A percentile compares a stretch with the other conserved stretches of the same genome.
Evolutionary conservation across 92 coral and sea anemone species (phyloP).

Genomic region (Parazoanthus atlanticus): DNA sequence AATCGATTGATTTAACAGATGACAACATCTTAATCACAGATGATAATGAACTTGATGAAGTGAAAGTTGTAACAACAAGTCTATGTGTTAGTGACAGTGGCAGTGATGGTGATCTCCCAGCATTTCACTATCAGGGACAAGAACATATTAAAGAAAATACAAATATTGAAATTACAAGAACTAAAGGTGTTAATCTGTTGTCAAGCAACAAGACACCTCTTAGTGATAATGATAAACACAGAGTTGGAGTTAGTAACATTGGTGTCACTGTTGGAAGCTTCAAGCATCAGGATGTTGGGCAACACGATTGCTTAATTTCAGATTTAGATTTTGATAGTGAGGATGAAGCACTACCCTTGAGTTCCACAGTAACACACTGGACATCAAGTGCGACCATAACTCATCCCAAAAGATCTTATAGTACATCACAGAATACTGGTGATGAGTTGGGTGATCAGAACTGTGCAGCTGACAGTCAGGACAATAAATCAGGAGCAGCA

Average conservation of each 20-base stretch:
- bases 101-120: constrained; percentile 34
- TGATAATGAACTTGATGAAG: neutral
- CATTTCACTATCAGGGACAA: neutral
- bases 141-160: neutral
- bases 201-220: neutral
- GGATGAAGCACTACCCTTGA: constrained; percentile 14
- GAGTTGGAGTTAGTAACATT: neutral
- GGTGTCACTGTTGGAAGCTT: neutral
- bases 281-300: neutral
- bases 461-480: neutral
- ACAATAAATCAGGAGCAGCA: neutral
- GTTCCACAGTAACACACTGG: neutral
- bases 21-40: neutral
- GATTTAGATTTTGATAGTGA: constrained; percentile 14
- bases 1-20: constrained; percentile 21
- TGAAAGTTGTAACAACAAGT: constrained; percentile 1
- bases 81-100: constrained; percentile 29
- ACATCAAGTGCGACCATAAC: neutral
- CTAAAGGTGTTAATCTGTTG: neutral
- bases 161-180: neutral
- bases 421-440: constrained; percentile 30
- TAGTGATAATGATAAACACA: neutral
- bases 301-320: neutral
- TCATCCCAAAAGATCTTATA: constrained; percentile 27
- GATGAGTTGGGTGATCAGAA: neutral